A percentile compares a stretch with the other conserved stretches of the same genome.
Conservation (phyloP, 2,113 vertebrate species). For the Cromileptes altivelis region DNA sequence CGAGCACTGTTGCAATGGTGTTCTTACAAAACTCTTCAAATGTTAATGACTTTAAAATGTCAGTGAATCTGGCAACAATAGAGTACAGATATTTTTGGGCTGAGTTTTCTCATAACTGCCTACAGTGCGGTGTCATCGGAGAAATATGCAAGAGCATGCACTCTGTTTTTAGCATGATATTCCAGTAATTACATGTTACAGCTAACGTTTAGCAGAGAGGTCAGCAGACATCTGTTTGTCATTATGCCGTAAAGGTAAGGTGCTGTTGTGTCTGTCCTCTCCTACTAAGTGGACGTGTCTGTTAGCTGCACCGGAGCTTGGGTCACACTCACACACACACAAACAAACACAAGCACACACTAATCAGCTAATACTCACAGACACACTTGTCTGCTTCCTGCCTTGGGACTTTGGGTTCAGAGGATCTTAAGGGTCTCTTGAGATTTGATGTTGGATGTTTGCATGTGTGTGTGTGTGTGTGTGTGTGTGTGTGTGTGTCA, state of each 20-base stretch:
- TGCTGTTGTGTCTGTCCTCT: conserved; percentile 73
- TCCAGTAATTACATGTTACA: not conserved
- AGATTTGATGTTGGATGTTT: conserved; percentile 43
- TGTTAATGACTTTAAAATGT: not conserved
- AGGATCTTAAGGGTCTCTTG: conserved; percentile 62
- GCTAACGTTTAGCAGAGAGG: not conserved
- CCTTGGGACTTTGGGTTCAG: conserved; percentile 60
- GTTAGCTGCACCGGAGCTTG: conserved; percentile 54
- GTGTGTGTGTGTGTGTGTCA: conserved; percentile 42
- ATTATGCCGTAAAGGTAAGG: conserved; percentile 42
- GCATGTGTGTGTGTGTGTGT: conserved; percentile 37
- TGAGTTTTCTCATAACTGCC: conserved; percentile 17
- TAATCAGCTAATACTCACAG: conserved; percentile 34
- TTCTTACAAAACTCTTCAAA: not conserved
- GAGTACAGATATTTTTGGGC: not conserved
- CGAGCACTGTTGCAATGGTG: not conserved
- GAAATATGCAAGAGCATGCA: conserved; percentile 21
- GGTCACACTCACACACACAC: conserved; percentile 37
- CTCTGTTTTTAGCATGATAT: conserved; percentile 4
- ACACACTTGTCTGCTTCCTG: conserved; percentile 77
- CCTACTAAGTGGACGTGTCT: conserved; percentile 71
- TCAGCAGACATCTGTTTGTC: conserved; percentile 68
- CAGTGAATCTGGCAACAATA: conserved; percentile 10
- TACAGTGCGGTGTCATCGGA: conserved; percentile 12
- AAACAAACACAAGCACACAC: conserved; percentile 66